A percentile compares a stretch with the other conserved stretches of the same genome.
Conservation (phyloP, 64 coral and sea anemone species). For the Anthopleura sola region DNA sequence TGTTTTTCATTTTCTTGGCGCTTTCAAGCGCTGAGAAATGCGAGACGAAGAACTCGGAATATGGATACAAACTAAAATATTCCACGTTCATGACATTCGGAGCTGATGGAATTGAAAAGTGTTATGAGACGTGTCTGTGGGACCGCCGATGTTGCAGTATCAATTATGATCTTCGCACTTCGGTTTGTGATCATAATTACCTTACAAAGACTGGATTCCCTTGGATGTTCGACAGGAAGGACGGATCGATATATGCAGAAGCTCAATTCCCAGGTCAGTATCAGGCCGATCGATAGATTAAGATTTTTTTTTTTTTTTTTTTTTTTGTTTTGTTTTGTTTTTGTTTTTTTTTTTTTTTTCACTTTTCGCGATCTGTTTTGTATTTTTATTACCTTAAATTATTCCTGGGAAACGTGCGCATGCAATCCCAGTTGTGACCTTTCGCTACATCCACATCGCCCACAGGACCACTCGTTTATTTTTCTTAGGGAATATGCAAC, state of each 20-base stretch:
- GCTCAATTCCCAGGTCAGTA: not conserved
- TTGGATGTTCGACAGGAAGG: not conserved
- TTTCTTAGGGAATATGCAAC: too few relatives aligned
- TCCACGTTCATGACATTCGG: not conserved
- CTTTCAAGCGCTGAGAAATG: not conserved
- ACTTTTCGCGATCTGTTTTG: too few relatives aligned
- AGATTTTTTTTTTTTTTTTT: not conserved
- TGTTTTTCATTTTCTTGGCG: not conserved
- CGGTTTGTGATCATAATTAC: not conserved
- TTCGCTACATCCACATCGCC: too few relatives aligned
- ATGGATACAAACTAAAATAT: not conserved
- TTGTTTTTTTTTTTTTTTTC: not conserved
- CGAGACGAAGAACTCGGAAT: not conserved
- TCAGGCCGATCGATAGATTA: too few relatives aligned
- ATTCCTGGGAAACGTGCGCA: too few relatives aligned
- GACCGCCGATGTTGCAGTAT: not conserved
- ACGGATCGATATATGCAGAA: not conserved
- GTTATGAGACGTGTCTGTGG: not conserved
- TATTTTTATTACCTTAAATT: too few relatives aligned
- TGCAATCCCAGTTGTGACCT: too few relatives aligned
- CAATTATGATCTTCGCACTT: not conserved
- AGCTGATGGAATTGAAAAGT: not conserved
- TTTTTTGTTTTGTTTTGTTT: not conserved
- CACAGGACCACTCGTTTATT: too few relatives aligned
- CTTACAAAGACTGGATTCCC: not conserved